Evolutionary conservation across 1,140 invertebrate species (phyloP).

Genomic region (Drosophila lacertosa): DNA sequence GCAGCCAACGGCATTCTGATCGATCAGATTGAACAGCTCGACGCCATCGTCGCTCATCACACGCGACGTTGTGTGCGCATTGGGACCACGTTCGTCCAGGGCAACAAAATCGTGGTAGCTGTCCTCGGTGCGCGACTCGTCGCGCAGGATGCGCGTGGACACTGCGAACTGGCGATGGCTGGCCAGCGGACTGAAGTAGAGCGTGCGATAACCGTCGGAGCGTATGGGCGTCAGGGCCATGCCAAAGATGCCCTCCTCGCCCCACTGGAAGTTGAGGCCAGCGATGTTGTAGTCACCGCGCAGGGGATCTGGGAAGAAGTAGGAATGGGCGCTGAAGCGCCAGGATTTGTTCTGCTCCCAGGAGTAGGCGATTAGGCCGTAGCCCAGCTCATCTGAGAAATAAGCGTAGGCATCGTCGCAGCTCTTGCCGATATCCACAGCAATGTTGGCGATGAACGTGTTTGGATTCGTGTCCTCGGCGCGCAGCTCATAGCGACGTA

Average conservation of each 20-base stretch:
- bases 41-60: constrained; percentile 90
- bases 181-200: constrained; percentile 91
- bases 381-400: constrained; percentile 92
- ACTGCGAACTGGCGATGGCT: constrained; percentile 91
- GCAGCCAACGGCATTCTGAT: constrained; percentile 92
- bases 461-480: constrained; percentile 89
- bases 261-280: constrained; percentile 93
- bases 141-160: constrained; percentile 89
- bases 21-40: constrained; percentile 90
- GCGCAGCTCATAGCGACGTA: constrained; percentile 89
- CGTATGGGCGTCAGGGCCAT: constrained; percentile 88
- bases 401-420: constrained; percentile 92
- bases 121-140: constrained; percentile 87
- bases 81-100: constrained; percentile 87
- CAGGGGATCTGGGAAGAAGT: constrained; percentile 91
- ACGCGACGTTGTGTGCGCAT: constrained; percentile 89
- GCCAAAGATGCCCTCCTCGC: constrained; percentile 91
- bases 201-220: constrained; percentile 87
- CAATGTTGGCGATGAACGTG: constrained; percentile 93
- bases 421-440: constrained; percentile 89
- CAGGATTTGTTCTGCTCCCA: constrained; percentile 90
- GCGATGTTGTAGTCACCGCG: constrained; percentile 91
- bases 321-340: constrained; percentile 89
- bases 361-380: constrained; percentile 91
- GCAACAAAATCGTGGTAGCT: constrained; percentile 90